Conservation (phyloP, 2,888 invertebrate genomes). For the Microctonus hyperodae region DNA sequence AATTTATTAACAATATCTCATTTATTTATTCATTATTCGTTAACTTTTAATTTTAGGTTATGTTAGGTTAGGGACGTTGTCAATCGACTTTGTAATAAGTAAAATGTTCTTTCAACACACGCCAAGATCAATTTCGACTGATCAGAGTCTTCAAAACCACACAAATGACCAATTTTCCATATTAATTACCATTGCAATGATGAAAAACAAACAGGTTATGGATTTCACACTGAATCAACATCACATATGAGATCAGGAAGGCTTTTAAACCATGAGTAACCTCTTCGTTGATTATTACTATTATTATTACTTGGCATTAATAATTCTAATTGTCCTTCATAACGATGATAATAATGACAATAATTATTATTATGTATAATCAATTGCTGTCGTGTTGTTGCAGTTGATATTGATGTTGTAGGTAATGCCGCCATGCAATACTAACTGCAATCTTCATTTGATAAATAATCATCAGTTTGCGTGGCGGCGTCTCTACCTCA, state of each 20-base stretch:
- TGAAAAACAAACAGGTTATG: too few species aligned
- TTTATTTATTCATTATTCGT: too few species aligned
- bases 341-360: not conserved
- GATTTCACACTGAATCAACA: slow-evolving; percentile 34
- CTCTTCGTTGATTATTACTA: slow-evolving; percentile 15
- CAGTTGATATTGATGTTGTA: not conserved
- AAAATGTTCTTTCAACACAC: too few species aligned
- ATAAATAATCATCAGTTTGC: slow-evolving; percentile 57
- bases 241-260: slow-evolving; percentile 38
- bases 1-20: too few species aligned
- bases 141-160: too few species aligned
- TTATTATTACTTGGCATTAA: not conserved
- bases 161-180: too few species aligned
- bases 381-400: not conserved
- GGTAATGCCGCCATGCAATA: slow-evolving; percentile 58
- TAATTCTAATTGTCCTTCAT: not conserved
- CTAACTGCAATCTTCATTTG: slow-evolving; percentile 58
- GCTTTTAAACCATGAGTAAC: slow-evolving; percentile 33
- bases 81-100: too few species aligned
- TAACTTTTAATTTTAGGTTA: not conserved
- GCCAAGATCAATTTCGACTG: too few species aligned
- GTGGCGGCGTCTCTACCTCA: slow-evolving; percentile 61
- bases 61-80: not conserved
- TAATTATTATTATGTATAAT: not conserved
- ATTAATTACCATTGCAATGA: not conserved